These are phyloP conservation scores for Donacobius atricapilla DNA, from an alignment of 2,113 vertebrate species.

Conservation along the genomic window DNA sequence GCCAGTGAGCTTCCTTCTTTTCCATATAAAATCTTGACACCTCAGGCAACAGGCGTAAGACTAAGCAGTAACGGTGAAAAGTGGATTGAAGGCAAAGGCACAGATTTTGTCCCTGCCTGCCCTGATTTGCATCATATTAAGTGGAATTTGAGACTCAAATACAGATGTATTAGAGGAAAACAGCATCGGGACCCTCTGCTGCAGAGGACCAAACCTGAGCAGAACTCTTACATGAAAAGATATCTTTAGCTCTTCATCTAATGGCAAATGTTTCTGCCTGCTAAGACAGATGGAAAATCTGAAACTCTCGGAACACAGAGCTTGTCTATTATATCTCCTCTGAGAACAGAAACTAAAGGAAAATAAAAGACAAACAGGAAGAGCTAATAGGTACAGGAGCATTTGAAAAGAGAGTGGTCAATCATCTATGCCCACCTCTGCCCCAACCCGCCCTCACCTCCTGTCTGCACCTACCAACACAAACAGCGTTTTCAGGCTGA, in stretches of 20 bases:
- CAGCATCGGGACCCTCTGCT: background rate
- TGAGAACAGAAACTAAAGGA: background rate
- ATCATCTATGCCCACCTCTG: background rate
- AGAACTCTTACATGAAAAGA: background rate
- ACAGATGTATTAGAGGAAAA: background rate
- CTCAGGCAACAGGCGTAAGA: background rate
- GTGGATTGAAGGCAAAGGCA: background rate
- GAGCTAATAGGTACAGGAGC: constrained; percentile 1
- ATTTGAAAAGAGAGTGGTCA: constrained; percentile 15
- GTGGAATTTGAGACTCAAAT: background rate
- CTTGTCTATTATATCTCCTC: background rate
- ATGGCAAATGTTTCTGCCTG: background rate
- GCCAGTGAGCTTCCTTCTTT: background rate
- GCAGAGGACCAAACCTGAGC: background rate
- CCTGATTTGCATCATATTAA: background rate
- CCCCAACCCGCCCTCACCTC: background rate
- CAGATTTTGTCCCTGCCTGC: background rate
- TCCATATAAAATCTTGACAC: constrained; percentile 4
- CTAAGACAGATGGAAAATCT: background rate
- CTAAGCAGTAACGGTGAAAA: background rate
- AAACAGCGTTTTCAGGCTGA: constrained; percentile 13
- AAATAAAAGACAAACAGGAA: background rate
- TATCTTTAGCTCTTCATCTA: background rate
- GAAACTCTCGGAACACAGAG: background rate
- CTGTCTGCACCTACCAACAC: background rate